Evolutionary conservation across 2,888 invertebrate genomes (phyloP), one percentile per base, ranked within the genome.

Genomic region (Eutolmus rufibarbis): DNA sequence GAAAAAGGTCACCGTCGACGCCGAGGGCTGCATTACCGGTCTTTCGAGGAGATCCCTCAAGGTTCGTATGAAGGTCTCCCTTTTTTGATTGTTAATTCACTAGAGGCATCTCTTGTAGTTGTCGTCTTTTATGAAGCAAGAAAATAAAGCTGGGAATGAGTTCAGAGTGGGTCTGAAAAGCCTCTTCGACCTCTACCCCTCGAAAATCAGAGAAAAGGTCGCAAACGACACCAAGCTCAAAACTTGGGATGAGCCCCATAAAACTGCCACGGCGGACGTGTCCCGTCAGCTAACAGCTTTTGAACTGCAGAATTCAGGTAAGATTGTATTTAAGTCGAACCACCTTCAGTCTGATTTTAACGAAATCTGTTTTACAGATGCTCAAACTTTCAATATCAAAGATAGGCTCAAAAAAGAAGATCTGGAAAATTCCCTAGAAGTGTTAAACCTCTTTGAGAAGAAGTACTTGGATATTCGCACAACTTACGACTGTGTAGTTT

Each of bases 401-500:
- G 97, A 98, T 88, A 98, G 97, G 92, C 93, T 97, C 37, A 93
- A 94, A 77, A 97, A 97, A 91, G 99, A 99, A 91, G 97, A 99
- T 91, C 92, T 97, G 19, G 98, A 98, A 90, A 95, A 96, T 14
- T 95, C 96, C 90, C 93, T 98, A 85, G 99, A 99, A 90, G 94
- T 96, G 88, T 93, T 99, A 87, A 96, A 95, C 90, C 94, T 93
- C 88, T 94, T 96, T 79, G 98, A 99, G 89, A 99, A 98, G 92
- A 97, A 98, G 91, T 98, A 96, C 92, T 94, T 93, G 87, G 98
- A 99, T 91, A 92, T 95, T 9, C 99, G 98, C 23, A 97, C 97
- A 1, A 95, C 97, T 5, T 98, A 96, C 91, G 99, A 99, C 92
- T 98, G 98, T 93, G 94, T 99, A 84, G 94, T 99, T 40, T 99